Evolutionary conservation across 2,797 vertebrate species (phyloP).

Genomic region (Sebastes umbrosus): DNA sequence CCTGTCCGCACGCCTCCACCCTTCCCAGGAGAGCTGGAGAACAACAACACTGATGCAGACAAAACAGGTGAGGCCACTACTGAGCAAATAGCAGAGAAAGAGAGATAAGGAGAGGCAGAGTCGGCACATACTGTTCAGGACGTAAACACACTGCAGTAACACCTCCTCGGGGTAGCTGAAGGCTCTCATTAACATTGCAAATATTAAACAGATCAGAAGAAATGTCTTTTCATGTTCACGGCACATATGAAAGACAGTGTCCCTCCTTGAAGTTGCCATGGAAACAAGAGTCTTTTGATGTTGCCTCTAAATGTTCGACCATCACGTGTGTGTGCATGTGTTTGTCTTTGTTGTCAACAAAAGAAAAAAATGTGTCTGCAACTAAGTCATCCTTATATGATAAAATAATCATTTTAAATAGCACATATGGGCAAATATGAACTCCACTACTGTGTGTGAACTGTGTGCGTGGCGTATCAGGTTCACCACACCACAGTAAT

Average conservation of each 20-base stretch:
- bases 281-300: constrained; percentile 56
- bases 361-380: not conserved
- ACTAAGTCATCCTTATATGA: not conserved
- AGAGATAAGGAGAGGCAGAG: not conserved
- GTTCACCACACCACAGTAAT: constrained; percentile 45
- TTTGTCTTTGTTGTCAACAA: constrained; percentile 6
- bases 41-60: constrained; percentile 59
- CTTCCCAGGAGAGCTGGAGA: constrained; percentile 72
- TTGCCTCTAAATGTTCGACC: not conserved
- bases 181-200: not conserved
- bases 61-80: constrained; percentile 72
- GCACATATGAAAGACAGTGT: not conserved
- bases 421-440: not conserved
- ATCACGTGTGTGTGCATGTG: not conserved
- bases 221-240: not conserved
- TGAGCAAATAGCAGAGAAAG: not conserved
- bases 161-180: not conserved
- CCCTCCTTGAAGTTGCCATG: constrained; percentile 58
- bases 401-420: not conserved
- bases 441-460: constrained; percentile 2
- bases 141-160: not conserved
- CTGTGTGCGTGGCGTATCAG: not conserved
- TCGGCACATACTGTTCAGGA: not conserved
- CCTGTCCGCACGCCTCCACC: constrained; percentile 78
- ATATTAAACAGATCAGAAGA: not conserved